phyloP scores from a whole-genome alignment of 2,113 vertebrate genomes.

The Anas platyrhynchos region DNA sequence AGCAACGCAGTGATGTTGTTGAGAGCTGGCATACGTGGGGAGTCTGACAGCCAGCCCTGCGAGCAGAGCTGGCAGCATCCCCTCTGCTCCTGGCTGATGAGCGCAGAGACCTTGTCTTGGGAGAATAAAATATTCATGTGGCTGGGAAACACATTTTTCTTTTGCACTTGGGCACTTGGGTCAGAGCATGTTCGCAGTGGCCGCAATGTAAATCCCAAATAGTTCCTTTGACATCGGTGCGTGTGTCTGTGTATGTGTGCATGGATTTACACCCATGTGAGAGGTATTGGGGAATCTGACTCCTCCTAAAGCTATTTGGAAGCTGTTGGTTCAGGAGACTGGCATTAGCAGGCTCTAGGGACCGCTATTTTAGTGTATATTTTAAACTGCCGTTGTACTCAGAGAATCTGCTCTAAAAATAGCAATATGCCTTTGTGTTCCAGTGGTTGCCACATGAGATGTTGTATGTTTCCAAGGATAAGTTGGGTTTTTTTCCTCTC shows the following conservation, averaged over 20 bases:
- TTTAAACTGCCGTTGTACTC: background rate
- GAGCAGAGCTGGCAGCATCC: background rate
- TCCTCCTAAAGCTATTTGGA: background rate
- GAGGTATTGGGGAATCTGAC: background rate
- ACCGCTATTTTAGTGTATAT: constrained; percentile 10
- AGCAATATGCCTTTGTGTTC: background rate
- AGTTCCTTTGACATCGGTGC: background rate
- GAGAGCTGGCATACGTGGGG: background rate
- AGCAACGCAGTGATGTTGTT: background rate
- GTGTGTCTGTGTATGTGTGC: background rate
- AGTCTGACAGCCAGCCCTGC: background rate
- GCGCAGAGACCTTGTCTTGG: background rate
- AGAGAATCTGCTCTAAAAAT: constrained; percentile 22
- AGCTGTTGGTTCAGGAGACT: background rate
- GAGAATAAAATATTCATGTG: background rate
- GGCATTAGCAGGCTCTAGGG: background rate
- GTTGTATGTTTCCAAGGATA: background rate
- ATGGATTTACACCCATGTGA: background rate
- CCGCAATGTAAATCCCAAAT: background rate
- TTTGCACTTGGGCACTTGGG: background rate
- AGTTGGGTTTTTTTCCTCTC: background rate
- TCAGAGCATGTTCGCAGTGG: background rate
- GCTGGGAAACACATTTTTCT: background rate
- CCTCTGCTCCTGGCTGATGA: background rate
- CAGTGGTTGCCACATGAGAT: background rate